Percentiles rank a stretch among this genome's conserved stretches.
phyloP scores from a whole-genome alignment of 2,113 vertebrate genomes.

The Porphyrio hochstetteri region DNA sequence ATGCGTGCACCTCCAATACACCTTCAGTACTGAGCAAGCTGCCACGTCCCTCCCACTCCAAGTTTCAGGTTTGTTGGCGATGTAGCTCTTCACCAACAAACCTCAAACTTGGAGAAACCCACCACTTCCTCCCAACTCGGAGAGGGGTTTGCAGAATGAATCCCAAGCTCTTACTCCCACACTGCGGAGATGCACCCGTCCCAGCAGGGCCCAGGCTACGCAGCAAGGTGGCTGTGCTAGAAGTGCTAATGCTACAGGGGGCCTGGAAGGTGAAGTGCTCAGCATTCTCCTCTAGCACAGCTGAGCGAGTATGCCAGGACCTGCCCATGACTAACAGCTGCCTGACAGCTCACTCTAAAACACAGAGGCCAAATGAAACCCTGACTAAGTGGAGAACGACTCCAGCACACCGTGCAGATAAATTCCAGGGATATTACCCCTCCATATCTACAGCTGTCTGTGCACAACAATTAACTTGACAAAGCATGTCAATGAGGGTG shows the following conservation, averaged over 20 bases:
- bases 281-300: neutral
- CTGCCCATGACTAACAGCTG: neutral
- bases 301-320: neutral
- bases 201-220: neutral
- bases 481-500: neutral
- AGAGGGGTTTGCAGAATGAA: neutral
- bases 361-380: neutral
- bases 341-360: neutral
- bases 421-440: slow-evolving; percentile 22
- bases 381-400: neutral
- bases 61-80: neutral
- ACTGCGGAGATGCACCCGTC: neutral
- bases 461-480: slow-evolving; percentile 53
- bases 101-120: neutral
- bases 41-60: neutral
- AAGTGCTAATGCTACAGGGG: fast-evolving
- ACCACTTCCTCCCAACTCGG: neutral
- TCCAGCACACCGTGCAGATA: neutral
- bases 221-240: neutral
- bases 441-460: slow-evolving; percentile 10
- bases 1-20: fast-evolving
- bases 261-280: neutral
- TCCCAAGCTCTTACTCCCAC: neutral
- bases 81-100: neutral
- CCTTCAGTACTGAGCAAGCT: neutral